Percentiles rank a stretch among this genome's conserved stretches.
These are phyloP conservation scores for Heterodera filipjevi DNA, from an alignment of 2,888 invertebrate genomes.

Conservation along the genomic window DNA sequence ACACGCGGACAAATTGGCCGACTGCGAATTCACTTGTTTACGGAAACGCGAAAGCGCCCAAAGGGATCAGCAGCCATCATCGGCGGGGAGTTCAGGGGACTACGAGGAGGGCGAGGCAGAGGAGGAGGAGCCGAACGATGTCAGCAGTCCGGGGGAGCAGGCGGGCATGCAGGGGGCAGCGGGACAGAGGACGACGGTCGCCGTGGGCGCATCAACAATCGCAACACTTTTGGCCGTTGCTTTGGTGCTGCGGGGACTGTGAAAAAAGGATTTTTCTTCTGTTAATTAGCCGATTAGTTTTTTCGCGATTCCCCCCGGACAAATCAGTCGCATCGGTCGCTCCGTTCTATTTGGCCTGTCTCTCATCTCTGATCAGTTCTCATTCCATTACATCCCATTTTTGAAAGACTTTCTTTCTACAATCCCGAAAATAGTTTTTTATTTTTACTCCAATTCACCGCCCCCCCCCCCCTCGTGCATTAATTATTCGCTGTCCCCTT, in stretches of 20 bases:
- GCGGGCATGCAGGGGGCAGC: neutral
- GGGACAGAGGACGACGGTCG: neutral
- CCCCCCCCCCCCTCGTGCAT: too few relatives aligned
- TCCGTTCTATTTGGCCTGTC: too few relatives aligned
- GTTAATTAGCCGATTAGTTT: neutral
- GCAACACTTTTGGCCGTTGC: neutral
- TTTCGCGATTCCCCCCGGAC: too few relatives aligned
- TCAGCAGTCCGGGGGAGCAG: neutral
- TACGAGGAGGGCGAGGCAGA: constrained; percentile 13
- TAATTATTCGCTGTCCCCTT: too few relatives aligned
- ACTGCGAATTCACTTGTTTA: constrained; percentile 55
- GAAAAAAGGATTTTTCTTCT: neutral
- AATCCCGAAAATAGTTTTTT: too few relatives aligned
- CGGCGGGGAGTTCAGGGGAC: neutral
- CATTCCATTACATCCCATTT: too few relatives aligned
- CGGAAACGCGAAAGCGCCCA: constrained; percentile 21
- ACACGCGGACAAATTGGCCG: constrained; percentile 59
- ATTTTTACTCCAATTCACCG: too few relatives aligned
- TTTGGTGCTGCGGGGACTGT: constrained; percentile 6
- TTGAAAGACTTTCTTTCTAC: too few relatives aligned
- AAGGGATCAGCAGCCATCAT: neutral
- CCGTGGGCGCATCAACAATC: neutral
- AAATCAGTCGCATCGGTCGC: too few relatives aligned
- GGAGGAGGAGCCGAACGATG: neutral
- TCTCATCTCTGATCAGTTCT: too few relatives aligned